These are phyloP conservation scores for Erebia aethiops DNA, from an alignment of 2,888 invertebrate species.

Conservation along the genomic window DNA sequence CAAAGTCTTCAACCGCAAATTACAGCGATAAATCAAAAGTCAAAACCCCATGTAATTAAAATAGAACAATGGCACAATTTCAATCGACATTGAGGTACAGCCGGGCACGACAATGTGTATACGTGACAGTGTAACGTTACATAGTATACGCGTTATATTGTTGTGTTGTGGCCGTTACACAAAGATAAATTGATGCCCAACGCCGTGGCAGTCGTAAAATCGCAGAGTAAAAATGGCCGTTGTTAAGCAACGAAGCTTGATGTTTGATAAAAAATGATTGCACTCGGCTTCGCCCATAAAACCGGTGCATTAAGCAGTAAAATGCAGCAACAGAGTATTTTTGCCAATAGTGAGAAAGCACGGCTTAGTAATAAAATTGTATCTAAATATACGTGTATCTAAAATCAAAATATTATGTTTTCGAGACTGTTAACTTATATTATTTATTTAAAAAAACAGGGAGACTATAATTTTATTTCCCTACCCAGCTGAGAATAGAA, in stretches of 20 bases:
- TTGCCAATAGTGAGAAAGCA: too few relatives aligned
- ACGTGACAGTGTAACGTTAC: conserved; percentile 9
- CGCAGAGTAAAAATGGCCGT: conserved; percentile 17
- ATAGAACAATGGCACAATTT: conserved; percentile 31
- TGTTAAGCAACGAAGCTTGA: background rate
- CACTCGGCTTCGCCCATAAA: too few relatives aligned
- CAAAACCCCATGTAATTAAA: background rate
- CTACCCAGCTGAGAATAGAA: too few relatives aligned
- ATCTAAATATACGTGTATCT: too few relatives aligned
- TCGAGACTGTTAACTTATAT: too few relatives aligned
- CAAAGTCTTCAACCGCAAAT: background rate
- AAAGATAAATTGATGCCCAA: conserved; percentile 26
- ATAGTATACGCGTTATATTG: conserved; percentile 22
- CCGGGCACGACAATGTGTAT: conserved; percentile 33
- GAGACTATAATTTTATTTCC: too few relatives aligned
- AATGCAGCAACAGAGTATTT: too few relatives aligned
- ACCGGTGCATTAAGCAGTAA: too few relatives aligned
- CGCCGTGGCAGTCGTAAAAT: conserved; percentile 19
- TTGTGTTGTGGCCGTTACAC: conserved; percentile 27
- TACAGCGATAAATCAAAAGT: conserved; percentile 5
- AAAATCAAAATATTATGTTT: too few relatives aligned
- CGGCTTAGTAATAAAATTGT: too few relatives aligned
- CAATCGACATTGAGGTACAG: conserved; percentile 36
- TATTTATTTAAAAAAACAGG: too few relatives aligned
- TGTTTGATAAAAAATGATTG: background rate